phyloP scores from a whole-genome alignment of 2,888 invertebrate species.

The Synergus laeviventris region DNA sequence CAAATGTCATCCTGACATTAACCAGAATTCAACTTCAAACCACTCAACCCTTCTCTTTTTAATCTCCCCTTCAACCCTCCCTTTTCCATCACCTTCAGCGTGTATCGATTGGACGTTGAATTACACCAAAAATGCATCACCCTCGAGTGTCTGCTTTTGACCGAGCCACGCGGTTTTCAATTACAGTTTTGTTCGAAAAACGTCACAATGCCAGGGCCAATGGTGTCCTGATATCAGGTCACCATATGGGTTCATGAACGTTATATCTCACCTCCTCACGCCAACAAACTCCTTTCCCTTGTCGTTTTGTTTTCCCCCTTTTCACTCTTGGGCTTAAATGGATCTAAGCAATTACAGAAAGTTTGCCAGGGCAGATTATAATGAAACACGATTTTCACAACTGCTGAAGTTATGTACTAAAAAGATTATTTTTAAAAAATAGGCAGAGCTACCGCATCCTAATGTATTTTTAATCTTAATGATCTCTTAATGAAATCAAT shows the following conservation, averaged over 20 bases:
- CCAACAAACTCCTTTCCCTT: conserved; percentile 49
- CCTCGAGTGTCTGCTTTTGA: conserved; percentile 60
- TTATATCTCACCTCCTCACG: conserved; percentile 35
- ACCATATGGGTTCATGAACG: conserved; percentile 5
- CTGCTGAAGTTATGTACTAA: too few relatives aligned
- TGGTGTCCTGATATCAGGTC: neutral
- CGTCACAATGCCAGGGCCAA: conserved; percentile 13
- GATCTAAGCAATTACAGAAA: neutral
- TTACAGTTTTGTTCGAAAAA: conserved; percentile 58
- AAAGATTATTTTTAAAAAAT: too few relatives aligned
- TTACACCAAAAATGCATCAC: conserved; percentile 40
- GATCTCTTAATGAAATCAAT: too few relatives aligned
- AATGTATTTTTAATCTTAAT: too few relatives aligned
- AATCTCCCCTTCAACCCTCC: conserved; percentile 44
- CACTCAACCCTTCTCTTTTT: conserved; percentile 47
- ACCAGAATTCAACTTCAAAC: conserved; percentile 45
- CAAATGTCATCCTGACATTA: conserved; percentile 58
- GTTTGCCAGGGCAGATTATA: neutral
- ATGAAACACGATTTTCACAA: too few relatives aligned
- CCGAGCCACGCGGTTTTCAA: conserved; percentile 65
- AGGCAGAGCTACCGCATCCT: too few relatives aligned
- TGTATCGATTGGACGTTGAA: conserved; percentile 42
- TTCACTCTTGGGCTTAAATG: neutral
- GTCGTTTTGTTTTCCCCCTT: neutral
- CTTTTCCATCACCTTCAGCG: neutral